Evolutionary conservation across 2,888 invertebrate species (phyloP).

Genomic region (Sarcophaga carnaria): DNA sequence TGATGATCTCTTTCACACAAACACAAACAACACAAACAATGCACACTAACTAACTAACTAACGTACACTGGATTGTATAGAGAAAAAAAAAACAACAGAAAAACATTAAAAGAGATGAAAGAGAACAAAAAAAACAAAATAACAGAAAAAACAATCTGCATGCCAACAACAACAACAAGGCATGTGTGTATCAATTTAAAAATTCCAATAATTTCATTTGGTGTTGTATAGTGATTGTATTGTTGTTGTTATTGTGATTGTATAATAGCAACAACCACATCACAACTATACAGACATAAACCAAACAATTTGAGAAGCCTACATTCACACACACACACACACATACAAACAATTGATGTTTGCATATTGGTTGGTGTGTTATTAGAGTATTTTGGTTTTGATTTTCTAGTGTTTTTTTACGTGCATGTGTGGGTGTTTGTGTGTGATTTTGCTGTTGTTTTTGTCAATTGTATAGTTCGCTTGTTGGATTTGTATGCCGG

Average conservation of each 20-base stretch:
- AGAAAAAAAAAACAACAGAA: too few relatives aligned
- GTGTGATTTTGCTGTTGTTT: constrained; percentile 2
- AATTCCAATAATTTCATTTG: constrained; percentile 67
- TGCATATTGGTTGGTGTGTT: constrained; percentile 50
- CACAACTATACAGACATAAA: constrained; percentile 33
- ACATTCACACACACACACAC: constrained; percentile 7
- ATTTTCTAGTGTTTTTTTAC: constrained; percentile 24
- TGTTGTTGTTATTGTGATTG: constrained; percentile 28
- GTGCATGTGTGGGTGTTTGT: too few relatives aligned
- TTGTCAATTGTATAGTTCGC: constrained; percentile 52
- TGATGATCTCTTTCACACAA: constrained; percentile 65
- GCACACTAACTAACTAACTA: too few relatives aligned
- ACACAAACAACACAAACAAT: not conserved
- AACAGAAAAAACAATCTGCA: too few relatives aligned
- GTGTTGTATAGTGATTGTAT: constrained; percentile 14
- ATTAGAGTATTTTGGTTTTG: constrained; percentile 42
- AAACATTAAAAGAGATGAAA: too few relatives aligned
- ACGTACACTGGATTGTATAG: too few relatives aligned
- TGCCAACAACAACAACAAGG: constrained; percentile 21
- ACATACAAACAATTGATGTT: constrained; percentile 49
- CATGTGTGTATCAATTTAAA: constrained; percentile 58
- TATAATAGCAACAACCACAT: constrained; percentile 16
- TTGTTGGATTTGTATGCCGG: not conserved
- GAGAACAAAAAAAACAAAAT: too few relatives aligned
- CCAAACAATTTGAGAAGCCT: constrained; percentile 32